These are phyloP conservation scores for Heliconius ismenius DNA, from an alignment of 2,888 invertebrate species.

Conservation along the genomic window DNA sequence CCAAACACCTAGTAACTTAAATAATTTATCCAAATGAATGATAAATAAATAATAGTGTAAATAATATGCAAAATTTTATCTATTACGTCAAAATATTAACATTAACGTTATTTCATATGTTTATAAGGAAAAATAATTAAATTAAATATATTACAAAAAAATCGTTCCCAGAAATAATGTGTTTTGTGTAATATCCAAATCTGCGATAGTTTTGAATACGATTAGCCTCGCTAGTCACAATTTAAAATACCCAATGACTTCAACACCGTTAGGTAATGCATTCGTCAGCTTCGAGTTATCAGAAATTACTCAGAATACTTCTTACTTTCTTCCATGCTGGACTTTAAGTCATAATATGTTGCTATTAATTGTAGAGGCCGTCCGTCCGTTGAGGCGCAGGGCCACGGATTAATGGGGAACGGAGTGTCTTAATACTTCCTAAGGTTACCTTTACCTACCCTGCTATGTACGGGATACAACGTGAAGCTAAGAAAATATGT, in stretches of 20 bases:
- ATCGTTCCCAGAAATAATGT: neutral
- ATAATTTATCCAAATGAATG: too few relatives aligned
- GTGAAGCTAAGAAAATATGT: too few relatives aligned
- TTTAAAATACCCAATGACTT: slow-evolving; percentile 47
- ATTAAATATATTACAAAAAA: neutral
- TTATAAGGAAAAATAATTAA: slow-evolving; percentile 21
- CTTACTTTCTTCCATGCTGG: neutral
- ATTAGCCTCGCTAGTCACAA: slow-evolving; percentile 41
- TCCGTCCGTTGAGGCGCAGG: too few relatives aligned
- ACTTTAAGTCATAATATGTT: neutral
- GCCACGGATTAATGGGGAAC: too few relatives aligned
- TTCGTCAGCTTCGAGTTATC: slow-evolving; percentile 47
- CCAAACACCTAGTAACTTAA: neutral
- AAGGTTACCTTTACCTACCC: too few relatives aligned
- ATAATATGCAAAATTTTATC: too few relatives aligned
- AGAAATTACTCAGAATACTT: slow-evolving; percentile 49
- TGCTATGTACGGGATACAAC: too few relatives aligned
- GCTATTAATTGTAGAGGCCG: too few relatives aligned
- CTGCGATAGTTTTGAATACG: slow-evolving; percentile 24
- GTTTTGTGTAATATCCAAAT: slow-evolving; percentile 21
- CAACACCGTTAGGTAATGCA: slow-evolving; percentile 51
- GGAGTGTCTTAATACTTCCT: too few relatives aligned
- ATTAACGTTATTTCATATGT: neutral
- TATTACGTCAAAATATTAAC: too few relatives aligned
- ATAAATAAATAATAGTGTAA: too few relatives aligned